Evolutionary conservation across 2,797 vertebrate genomes (phyloP).

Genomic region (Pelodytes ibericus): DNA sequence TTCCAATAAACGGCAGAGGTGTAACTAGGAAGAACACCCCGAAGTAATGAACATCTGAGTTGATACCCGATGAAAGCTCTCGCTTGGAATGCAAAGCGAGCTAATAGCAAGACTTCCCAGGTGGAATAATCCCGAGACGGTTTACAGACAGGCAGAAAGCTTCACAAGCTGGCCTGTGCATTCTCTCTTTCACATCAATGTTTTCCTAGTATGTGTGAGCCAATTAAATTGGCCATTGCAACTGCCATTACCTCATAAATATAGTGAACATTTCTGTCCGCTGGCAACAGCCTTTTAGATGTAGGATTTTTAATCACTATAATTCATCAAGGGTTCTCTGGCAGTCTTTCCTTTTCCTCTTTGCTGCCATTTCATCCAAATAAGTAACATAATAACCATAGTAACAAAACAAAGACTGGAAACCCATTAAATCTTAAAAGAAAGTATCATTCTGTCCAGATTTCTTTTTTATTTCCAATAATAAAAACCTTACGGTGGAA

Average conservation of each 20-base stretch:
- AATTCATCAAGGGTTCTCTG: slow-evolving; percentile 12
- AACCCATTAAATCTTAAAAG: slow-evolving; percentile 17
- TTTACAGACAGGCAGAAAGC: background rate
- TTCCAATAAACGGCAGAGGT: background rate
- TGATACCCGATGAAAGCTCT: background rate
- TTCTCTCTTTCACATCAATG: slow-evolving; percentile 7
- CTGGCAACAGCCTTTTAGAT: background rate
- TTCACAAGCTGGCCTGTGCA: background rate
- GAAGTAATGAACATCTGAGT: background rate
- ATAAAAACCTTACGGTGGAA: no score
- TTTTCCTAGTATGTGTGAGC: slow-evolving; percentile 9
- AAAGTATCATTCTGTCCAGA: background rate
- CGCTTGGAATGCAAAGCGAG: background rate
- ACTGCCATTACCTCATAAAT: slow-evolving; percentile 22
- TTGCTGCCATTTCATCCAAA: slow-evolving; percentile 4
- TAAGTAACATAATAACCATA: slow-evolving; percentile 26
- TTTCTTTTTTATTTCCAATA: background rate
- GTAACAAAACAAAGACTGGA: slow-evolving; percentile 46
- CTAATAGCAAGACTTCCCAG: background rate
- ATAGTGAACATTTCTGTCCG: slow-evolving; percentile 5
- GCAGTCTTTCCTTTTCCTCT: slow-evolving; percentile 5
- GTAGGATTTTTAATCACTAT: slow-evolving; percentile 6
- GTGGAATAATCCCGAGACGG: background rate
- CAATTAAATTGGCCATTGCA: slow-evolving; percentile 1
- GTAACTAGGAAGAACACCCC: background rate